Percentiles rank a stretch among this genome's conserved stretches.
Evolutionary conservation across 2,888 invertebrate genomes (phyloP).

Genomic region (Chelonus formosanus): DNA sequence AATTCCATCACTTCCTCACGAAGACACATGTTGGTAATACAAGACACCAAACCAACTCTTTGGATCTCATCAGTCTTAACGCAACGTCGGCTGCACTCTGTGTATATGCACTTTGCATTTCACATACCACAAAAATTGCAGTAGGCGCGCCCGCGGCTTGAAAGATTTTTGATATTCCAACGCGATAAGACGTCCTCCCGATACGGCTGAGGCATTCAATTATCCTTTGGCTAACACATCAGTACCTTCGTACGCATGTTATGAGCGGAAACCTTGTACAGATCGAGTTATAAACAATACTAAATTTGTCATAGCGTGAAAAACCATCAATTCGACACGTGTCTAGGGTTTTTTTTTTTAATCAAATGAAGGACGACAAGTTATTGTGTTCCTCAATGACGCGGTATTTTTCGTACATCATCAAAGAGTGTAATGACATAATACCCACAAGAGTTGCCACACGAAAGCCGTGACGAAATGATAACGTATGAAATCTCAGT

Average conservation of each 20-base stretch:
- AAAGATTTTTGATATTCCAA: constrained; percentile 48
- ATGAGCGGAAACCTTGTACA: neutral
- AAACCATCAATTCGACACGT: neutral
- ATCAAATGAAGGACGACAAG: neutral
- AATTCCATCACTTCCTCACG: constrained; percentile 39
- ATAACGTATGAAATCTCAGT: constrained; percentile 20
- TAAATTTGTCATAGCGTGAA: neutral
- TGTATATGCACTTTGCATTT: constrained; percentile 44
- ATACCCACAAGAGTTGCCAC: constrained; percentile 14
- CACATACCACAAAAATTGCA: constrained; percentile 46
- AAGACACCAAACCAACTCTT: neutral
- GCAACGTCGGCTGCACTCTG: neutral
- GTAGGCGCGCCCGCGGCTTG: constrained; percentile 41
- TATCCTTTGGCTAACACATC: constrained; percentile 32
- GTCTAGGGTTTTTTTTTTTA: constrained; percentile 12
- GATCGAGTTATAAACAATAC: neutral
- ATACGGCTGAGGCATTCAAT: constrained; percentile 39
- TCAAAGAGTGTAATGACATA: constrained; percentile 27
- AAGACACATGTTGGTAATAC: constrained; percentile 13
- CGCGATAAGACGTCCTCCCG: constrained; percentile 42
- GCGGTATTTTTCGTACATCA: constrained; percentile 8
- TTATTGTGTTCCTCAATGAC: constrained; percentile 21
- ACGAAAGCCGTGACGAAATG: constrained; percentile 32
- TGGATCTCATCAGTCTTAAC: constrained; percentile 18
- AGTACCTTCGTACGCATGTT: neutral